Evolutionary conservation across 2,113 vertebrate species (phyloP), one percentile per base, ranked within the genome.

Genomic region (Orthonyx spaldingii): DNA sequence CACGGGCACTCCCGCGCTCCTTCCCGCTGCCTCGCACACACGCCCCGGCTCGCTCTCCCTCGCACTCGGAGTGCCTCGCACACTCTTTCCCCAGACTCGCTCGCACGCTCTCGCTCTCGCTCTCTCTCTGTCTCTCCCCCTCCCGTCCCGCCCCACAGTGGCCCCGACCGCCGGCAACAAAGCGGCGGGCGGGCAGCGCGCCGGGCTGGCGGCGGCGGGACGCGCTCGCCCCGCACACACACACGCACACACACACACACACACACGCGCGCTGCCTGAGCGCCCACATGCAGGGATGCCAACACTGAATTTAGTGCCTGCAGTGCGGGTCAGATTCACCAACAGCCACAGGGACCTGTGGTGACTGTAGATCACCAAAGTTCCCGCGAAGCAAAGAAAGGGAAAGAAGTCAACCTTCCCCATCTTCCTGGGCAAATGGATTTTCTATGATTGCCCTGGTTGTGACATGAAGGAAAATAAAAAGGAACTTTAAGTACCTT

Each of bases 151-250:
- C 95, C 92, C 82, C 97, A 82, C 96, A 93, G 90, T 89, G 90
- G 89, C 95, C 97, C 97, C 50, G 85, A 81, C 93, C 84, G 94
- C 94, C 96, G 74, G 97, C 96, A 93, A 98, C 98, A 98, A 98
- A 98, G 97, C 90, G 72, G 55, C 84, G 63, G 94, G 94, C 74
- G 77, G 72, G 95, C 92, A 86, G 78, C 92, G 87, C 93, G 93
- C 90, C 92, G 92, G 95, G 84, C 64, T 49, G 90, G 94, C 93
- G 90, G 95, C 95, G 53, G 91, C 87, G 91, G 88, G 89, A 80
- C 86, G 68, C 72, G 60, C 82, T 66, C 69, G 7, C 44, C 17
- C 44, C 42, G 35, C 70, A 2, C 56, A 23, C n/a, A 9, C 18
- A 35, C 13, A 18, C 39, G 6, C 24, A 4, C 16, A 10, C 39